These are phyloP conservation scores for Charina bottae DNA, from an alignment of 2,113 vertebrate species.

Conservation along the genomic window DNA sequence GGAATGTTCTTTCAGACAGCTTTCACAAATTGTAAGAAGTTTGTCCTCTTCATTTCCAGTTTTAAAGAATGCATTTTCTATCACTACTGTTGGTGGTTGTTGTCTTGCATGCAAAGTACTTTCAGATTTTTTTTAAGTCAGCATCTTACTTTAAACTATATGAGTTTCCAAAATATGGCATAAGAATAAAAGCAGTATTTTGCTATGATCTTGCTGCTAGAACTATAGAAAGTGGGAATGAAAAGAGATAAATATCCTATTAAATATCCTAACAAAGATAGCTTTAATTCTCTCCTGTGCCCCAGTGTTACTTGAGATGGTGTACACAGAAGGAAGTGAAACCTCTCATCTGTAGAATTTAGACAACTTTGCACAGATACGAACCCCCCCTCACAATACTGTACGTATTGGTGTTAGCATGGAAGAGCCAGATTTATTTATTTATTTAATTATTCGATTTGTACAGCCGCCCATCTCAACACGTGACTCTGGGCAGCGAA, in stretches of 20 bases:
- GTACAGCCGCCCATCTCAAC: neutral
- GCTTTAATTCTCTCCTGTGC: slow-evolving; percentile 30
- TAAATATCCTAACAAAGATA: neutral
- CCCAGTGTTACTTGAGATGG: neutral
- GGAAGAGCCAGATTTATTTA: neutral
- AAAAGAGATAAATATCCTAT: neutral
- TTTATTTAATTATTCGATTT: neutral
- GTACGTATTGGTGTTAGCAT: neutral
- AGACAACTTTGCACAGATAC: neutral
- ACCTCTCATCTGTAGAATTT: slow-evolving; percentile 3
- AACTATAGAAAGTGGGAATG: neutral
- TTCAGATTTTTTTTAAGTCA: neutral
- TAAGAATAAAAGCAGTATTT: neutral
- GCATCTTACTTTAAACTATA: slow-evolving; percentile 5
- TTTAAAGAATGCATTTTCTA: neutral
- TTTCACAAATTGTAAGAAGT: neutral
- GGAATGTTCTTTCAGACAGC: neutral
- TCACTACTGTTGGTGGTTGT: neutral
- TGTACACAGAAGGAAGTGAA: slow-evolving; percentile 11
- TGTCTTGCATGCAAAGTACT: neutral
- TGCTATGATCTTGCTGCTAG: neutral
- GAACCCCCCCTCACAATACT: neutral
- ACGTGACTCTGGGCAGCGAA: neutral
- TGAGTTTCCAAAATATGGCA: neutral
- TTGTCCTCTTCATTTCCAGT: neutral